Base-by-base conservation (phyloP, 1,140 invertebrate species). In the Pogonomyrmex californicus region DNA sequence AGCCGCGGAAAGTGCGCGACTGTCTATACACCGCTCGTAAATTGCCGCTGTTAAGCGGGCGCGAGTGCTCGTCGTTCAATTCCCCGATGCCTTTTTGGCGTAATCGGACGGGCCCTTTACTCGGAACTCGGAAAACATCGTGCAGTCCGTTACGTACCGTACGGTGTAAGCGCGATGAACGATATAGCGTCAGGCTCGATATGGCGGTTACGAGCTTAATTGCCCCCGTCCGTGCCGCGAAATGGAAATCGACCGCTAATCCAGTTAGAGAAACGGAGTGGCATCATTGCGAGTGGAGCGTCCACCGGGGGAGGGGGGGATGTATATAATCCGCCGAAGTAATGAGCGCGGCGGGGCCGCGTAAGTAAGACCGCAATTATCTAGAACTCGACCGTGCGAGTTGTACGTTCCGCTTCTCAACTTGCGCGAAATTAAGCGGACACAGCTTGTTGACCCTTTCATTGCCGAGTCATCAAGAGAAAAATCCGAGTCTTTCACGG, bases 21-120 rank as follows among this genome's bases (percentile, higher is more conserved):
- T 79, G 83, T 66, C 77, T 23, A 23, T 23, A 23, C 58, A 33
- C 51, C 70, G 30, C 10, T 33, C 2, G 58, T 30, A 88, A 92
- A 92, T 91, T 77, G 91, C 89, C 70, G 86, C 68, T 81, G 91
- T 92, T 89, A 87, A 54, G 9, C 58, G 62, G 49, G 76, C 66
- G 85, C 87, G 88, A 88, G 81, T 86, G 85, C 71, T 79, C 70
- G 77, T 66, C 81, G 88, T 91, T 92, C 91, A 89, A 92, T 91
- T 92, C 86, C 56, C 77, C 79, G 66, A 92, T 91, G 86, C 88
- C 87, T 85, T 89, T 91, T 91, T 81, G 78, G 36, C 71, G 83
- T 56, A 87, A 88, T 86, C 47, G 58, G n/a, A 38, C 33, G 83
- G 4, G 51, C 49, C 66, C 79, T 90, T 86, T 86, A 68, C 63